Percentiles rank a stretch among this genome's conserved stretches.
These are phyloP conservation scores for Bombus fervidus DNA, from an alignment of 1,140 invertebrate species.

Conservation along the genomic window DNA sequence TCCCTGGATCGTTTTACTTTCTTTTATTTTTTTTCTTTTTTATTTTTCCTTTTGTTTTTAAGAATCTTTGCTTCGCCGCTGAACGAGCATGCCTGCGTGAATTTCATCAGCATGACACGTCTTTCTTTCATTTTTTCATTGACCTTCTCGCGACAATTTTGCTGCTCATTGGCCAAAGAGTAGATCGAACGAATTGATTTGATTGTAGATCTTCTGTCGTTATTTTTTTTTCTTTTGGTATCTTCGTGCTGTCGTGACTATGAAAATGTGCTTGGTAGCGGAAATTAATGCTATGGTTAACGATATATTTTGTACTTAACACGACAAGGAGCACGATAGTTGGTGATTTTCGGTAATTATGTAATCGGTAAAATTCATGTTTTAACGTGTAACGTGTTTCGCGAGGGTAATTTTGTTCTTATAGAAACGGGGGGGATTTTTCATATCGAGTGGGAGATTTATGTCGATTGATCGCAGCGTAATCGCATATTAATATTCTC, in stretches of 20 bases:
- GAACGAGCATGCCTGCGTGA: conserved; percentile 55
- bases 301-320: background rate
- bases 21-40: background rate
- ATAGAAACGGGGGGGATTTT: no score
- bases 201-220: no score
- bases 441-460: no score
- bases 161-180: background rate
- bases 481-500: no score
- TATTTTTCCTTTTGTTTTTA: background rate
- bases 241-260: background rate
- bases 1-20: conserved; percentile 29
- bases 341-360: no score
- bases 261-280: conserved; percentile 1
- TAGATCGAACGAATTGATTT: background rate
- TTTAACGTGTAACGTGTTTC: no score
- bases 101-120: conserved; percentile 43
- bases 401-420: no score
- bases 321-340: no score
- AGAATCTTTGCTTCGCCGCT: conserved; percentile 49
- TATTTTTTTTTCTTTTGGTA: background rate
- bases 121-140: background rate
- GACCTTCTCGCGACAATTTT: background rate
- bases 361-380: no score
- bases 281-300: background rate
- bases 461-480: no score